Evolutionary conservation across 2,888 invertebrate genomes (phyloP), one percentile per base, ranked within the genome.

Genomic region (Sthenelais limicola): DNA sequence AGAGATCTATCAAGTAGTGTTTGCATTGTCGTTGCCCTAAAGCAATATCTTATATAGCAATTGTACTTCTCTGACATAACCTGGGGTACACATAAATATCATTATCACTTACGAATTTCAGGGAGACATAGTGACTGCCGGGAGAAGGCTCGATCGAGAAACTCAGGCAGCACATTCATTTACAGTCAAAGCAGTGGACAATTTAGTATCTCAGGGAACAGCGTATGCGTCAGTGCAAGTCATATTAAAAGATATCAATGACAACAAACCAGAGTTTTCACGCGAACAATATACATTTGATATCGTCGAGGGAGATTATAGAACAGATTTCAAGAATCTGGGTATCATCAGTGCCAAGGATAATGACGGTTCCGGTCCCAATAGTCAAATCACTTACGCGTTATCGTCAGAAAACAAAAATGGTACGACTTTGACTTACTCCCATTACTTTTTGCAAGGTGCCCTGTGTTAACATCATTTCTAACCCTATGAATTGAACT

Each of bases 71-170:
- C n/a, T n/a, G n/a, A n/a, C n/a, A n/a, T n/a, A n/a, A n/a, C n/a
- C n/a, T n/a, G n/a, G n/a, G n/a, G n/a, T n/a, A n/a, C n/a, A n/a
- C n/a, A n/a, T n/a, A n/a, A n/a, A 51, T 15, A 15, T 51, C 9
- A 9, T 51, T 51, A 15, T 51, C 12, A 9, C 38, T 5, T 62
- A 5, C 12, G 54, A 15, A 51, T 54, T 76, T 3, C 77, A 86
- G 85, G 87, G 87, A 28, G 78, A 76, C 0, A 82, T 88, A 5
- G 33, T 56, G 33, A 80, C 79, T n/a, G 80, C 83, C 7, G 79
- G 80, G 0, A 58, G 70, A 4, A 67, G 68, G 4, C 74, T 87
- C n/a, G 84, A 86, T 76, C 78, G 80, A 71, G 84, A 81, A 77
- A 73, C 9, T 26, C 76, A 51, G 62, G 80, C 75, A 51, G 74